Evolutionary conservation across 2,888 invertebrate species (phyloP).

Genomic region (Autographa gamma): DNA sequence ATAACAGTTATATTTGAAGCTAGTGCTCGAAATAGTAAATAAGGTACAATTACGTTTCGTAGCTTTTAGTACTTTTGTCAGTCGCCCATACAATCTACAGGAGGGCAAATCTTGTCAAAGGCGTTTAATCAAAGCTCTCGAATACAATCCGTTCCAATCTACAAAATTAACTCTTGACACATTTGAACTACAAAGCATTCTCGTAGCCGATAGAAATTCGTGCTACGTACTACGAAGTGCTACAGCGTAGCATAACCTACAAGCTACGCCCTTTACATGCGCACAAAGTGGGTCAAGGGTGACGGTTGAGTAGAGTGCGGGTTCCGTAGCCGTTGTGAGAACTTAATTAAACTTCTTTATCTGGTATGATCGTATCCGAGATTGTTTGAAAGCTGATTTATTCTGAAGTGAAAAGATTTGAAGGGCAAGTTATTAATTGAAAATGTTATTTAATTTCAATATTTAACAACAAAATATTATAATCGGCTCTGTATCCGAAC

Average conservation of each 20-base stretch:
- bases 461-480: no score
- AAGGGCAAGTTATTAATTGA: neutral
- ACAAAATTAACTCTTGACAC: neutral
- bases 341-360: conserved; percentile 41
- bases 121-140: no score
- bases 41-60: no score
- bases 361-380: conserved; percentile 20
- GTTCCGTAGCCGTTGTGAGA: conserved; percentile 28
- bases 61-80: no score
- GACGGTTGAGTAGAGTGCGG: conserved; percentile 13
- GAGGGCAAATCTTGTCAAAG: no score
- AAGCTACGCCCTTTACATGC: conserved; percentile 35
- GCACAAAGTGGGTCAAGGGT: conserved; percentile 53
- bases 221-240: conserved; percentile 33
- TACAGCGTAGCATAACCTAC: conserved; percentile 54
- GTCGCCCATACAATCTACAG: no score
- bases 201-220: conserved; percentile 30
- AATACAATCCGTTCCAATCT: neutral
- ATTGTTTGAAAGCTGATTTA: conserved; percentile 32
- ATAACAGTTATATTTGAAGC: no score
- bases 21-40: no score
- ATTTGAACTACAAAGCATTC: conserved; percentile 11
- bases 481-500: no score
- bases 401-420: neutral
- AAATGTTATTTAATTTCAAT: neutral